Percentiles rank a stretch among this genome's conserved stretches.
These are phyloP conservation scores for Hypsibius dujardini DNA, from an alignment of 1,140 invertebrate genomes.

Conservation along the genomic window DNA sequence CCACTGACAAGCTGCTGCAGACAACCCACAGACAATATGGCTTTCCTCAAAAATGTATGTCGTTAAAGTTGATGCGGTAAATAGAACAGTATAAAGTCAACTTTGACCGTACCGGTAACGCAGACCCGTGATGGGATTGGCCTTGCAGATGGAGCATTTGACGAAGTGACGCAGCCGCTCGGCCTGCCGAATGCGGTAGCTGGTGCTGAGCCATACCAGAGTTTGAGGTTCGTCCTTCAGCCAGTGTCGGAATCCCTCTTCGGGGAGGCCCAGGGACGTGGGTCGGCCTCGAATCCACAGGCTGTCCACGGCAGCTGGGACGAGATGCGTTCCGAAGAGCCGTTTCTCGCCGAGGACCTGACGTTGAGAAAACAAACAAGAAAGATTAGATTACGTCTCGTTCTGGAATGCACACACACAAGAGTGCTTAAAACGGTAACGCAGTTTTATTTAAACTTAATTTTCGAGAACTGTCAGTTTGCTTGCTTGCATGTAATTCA, in stretches of 20 bases:
- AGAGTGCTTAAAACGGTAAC: neutral
- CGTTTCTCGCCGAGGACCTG: constrained; percentile 41
- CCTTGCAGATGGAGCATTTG: constrained; percentile 41
- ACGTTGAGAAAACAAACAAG: constrained; percentile 22
- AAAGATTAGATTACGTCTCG: constrained; percentile 25
- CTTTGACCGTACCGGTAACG: constrained; percentile 25
- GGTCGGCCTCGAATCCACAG: constrained; percentile 28
- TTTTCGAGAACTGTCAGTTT: no score
- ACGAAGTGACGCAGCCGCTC: constrained; percentile 42
- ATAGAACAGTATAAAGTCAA: constrained; percentile 24
- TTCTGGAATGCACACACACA: neutral
- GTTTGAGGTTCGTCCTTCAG: constrained; percentile 42
- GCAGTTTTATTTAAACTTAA: neutral
- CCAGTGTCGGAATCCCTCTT: constrained; percentile 41
- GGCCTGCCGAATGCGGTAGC: constrained; percentile 40
- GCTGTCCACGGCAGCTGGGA: constrained; percentile 40
- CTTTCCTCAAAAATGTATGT: no score
- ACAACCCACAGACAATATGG: no score
- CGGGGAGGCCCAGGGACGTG: constrained; percentile 37
- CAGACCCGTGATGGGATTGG: constrained; percentile 38
- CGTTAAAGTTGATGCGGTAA: no score
- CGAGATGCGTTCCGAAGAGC: constrained; percentile 37
- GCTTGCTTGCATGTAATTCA: no score
- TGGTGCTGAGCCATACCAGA: constrained; percentile 42
- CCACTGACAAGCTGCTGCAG: no score